Base-by-base conservation (phyloP, 2,888 invertebrate species). In the Nephrotoma appendiculata region DNA sequence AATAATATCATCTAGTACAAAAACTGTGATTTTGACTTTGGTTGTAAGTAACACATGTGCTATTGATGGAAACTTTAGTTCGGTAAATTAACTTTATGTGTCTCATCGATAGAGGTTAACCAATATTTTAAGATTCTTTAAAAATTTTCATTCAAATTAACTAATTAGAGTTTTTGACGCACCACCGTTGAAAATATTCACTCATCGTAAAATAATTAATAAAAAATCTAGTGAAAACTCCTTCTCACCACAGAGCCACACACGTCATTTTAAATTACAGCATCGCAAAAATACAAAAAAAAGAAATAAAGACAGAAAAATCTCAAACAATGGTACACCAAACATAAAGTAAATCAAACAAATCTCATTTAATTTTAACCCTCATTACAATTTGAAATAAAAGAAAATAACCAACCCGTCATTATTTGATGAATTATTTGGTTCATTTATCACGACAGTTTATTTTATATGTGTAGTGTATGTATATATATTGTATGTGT, bases 351-450 rank as follows among this genome's bases (percentile, higher is more conserved):
- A 71, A 71, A 71, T 71, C 71, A 71, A 71, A 71, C 71, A 71
- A 71, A 71, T 71, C 71, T 71, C 11, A 71, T 71, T 71, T 71
- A 71, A 71, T 71, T 71, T 71, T 71, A 71, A 71, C 71, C 71
- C 71, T 71, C 71, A 52, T 52, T 71, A 71, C 71, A 71, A 71
- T 52, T 52, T 52, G 52, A 52, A 52, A 52, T 52, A 52, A 71
- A 71, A 71, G 71, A 71, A 90, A 90, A 91, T 90, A 92, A 92
- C 91, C 91, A 92, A 91, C 91, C 90, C 90, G 90, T 90, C 89
- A 90, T 89, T 91, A 91, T 91, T 91, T 91, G 91, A 91, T 91
- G 90, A 91, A 91, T 92, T 92, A 92, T 92, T 91, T 90, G 92
- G 91, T 91, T 92, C 91, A 92, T 92, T 92, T 92, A 91, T 89